Evolutionary conservation across 2,113 vertebrate genomes (phyloP), one percentile per base, ranked within the genome.

Genomic region (Notothenia coriiceps): DNA sequence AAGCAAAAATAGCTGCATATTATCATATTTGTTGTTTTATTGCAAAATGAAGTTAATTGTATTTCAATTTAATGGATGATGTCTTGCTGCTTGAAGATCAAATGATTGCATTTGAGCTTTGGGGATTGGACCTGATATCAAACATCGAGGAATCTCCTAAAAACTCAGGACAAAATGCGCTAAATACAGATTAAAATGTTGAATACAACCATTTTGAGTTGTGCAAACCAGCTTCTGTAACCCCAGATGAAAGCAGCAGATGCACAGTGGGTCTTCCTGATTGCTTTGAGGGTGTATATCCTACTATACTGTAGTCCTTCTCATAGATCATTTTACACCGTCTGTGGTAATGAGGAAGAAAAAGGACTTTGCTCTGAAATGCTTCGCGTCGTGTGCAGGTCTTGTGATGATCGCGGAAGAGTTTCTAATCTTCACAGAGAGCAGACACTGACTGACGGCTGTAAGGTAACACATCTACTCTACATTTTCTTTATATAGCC

Each of bases 351-450:
- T 92, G 71, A 94, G 88, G 81, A 90, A 89, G 86, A 68, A 83
- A 70, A 83, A 6, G 94, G 93, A 95, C 95, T 95, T 95, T 95
- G 93, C 59, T 86, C 93, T 14, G 22, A 40, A 25, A 67, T 12
- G 44, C 60, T 73, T 61, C 51, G 51, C 10, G 25, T 29, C 49
- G 29, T 81, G 88, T 74, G 77, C 33, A 17, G 47, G 74, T 90
- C 92, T 92, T 89, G 93, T 94, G 93, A 94, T 90, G 73, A 29
- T 63, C 44, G 68, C 29, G 1, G 66, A 90, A 72, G 57, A 55
- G 55, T 47, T 33, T 75, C 76, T 68, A 77, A 77, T 46, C 20
- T 69, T 56, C 55, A 22, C 74, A 44, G 55, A 22, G 80, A 82
- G 54, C 74, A 70, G 81, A 88, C 87, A 22, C 43, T 8, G 66